Evolutionary conservation across 2,113 vertebrate species (phyloP), one percentile per base, ranked within the genome.

Genomic region (Anoplopoma fimbria): DNA sequence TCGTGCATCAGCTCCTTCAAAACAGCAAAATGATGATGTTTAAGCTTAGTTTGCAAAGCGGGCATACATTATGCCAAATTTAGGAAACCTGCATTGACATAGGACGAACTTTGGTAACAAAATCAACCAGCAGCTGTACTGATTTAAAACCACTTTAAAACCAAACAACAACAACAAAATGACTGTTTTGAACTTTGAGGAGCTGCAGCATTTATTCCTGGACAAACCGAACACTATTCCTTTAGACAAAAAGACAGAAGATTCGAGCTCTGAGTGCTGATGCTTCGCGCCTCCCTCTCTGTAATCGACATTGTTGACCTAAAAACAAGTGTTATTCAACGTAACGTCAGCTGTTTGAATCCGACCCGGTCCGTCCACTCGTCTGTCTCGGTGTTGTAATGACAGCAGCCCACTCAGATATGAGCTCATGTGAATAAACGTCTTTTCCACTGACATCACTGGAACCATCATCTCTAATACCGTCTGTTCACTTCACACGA

Each of bases 381-480:
- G 27, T 55, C 36, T 12, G 27, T 51, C 33, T 23, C 9, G 3
- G 13, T 38, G 68, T 0, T 60, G 68, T 38, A 31, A 47, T 70
- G 61, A 69, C 58, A 67, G 81, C 84, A 49, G 61, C 77, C 70
- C 81, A 64, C 74, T 55, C 83, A 77, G 14, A 60, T 53, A 6
- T 79, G 70, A 53, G 53, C 38, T 82, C 79, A 68, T 40, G 31
- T 34, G 60, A 65, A 40, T 40, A 21, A 57, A 8, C 33, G 80
- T 72, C 45, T 73, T 47, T 61, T 83, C 77, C 77, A 77, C 60
- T 69, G 75, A 79, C 67, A 12, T 79, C 80, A 79, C 69, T 58
- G 63, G n/a, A 40, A 49, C 49, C 1, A 38, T 64, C 58, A 17
- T 62, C 58, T 31, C 7, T 31, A 31, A 36, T 8, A 12, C 51